Evolutionary conservation across 2,888 invertebrate genomes (phyloP), one percentile per base, ranked within the genome.

Genomic region (Marasmarcha lunaedactyla): DNA sequence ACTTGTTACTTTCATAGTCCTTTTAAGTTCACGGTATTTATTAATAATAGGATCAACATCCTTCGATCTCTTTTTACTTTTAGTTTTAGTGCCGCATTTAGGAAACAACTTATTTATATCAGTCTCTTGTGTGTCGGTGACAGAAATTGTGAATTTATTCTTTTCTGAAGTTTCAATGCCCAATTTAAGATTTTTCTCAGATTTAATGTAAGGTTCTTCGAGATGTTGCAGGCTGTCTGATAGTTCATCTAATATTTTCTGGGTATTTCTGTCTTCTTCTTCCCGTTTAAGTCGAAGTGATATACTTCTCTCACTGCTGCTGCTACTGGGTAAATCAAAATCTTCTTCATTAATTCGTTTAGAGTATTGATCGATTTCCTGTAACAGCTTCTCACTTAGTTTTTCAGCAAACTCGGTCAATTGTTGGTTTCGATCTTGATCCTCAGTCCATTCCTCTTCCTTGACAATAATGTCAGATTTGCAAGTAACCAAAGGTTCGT

Each of bases 391-490:
- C 57, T 92, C 92, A 57, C 91, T 91, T n/a, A 93, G 72, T 59
- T 90, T 89, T 57, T 93, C 93, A 1, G 93, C 92, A 54, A 93
- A 92, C 54, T 92, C 91, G 1, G 89, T 89, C 45, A 93, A 77
- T 59, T 92, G 90, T 52, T 88, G 88, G 46, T 86, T 85, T 47
- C 88, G 88, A 46, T 89, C 88, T 46, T 58, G 57, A 42, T 67
- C 70, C 50, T 89, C 87, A 39, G 65, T 52, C 89, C 89, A 89
- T 27, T 78, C 84, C 37, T 85, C 84, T 50, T 81, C 78, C 48
- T 77, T 81, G 15, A 65, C 57, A 33, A 84, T 42, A 66, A 84
- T 84, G 43, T 84, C 84, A 9, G 81, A 84, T 51, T 83, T 84
- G 47, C 83, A 85, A 1, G 83, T 84, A 1, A 84, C 65, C n/a